These are phyloP conservation scores for Hirtodrosophila cameraria DNA, from an alignment of 2,888 invertebrate genomes.

Conservation along the genomic window DNA sequence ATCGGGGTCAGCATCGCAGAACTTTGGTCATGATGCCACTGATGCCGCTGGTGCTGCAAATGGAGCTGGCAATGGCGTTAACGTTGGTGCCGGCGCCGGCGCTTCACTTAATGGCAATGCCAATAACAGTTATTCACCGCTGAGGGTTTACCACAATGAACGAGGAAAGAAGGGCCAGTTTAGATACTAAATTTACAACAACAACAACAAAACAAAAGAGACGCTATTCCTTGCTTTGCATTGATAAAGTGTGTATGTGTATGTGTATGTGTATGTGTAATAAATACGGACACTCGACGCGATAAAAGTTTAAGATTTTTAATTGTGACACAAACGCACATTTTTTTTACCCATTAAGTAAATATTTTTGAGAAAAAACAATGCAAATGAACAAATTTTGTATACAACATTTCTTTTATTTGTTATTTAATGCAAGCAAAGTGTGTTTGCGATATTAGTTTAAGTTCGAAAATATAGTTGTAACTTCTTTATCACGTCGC, in stretches of 20 bases:
- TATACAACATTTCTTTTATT: slow-evolving; percentile 64
- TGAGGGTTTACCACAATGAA: slow-evolving; percentile 92
- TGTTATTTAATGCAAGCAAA: slow-evolving; percentile 76
- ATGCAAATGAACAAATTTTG: slow-evolving; percentile 28
- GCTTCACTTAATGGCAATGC: slow-evolving; percentile 80
- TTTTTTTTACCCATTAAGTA: slow-evolving; percentile 10
- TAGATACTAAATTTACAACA: slow-evolving; percentile 88
- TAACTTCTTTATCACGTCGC: slow-evolving; percentile 19
- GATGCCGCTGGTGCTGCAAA: slow-evolving; percentile 32
- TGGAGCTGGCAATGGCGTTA: slow-evolving; percentile 84
- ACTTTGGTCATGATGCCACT: slow-evolving; percentile 78
- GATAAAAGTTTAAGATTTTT: slow-evolving; percentile 24
- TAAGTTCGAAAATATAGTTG: slow-evolving; percentile 48
- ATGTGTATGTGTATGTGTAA: too few relatives aligned
- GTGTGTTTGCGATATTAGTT: slow-evolving; percentile 74
- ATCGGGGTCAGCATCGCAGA: slow-evolving; percentile 85
- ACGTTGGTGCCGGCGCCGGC: slow-evolving; percentile 52
- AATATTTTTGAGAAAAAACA: slow-evolving; percentile 25
- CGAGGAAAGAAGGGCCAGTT: slow-evolving; percentile 92
- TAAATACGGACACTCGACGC: too few relatives aligned
- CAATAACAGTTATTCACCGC: slow-evolving; percentile 90
- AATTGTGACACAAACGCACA: slow-evolving; percentile 27
- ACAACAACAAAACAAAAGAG: too few relatives aligned
- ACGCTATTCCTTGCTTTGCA: slow-evolving; percentile 5
- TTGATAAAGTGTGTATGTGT: too few relatives aligned